Base-by-base conservation (phyloP, 92 coral and sea anemone genomes). In the Scolanthus callimorphus region DNA sequence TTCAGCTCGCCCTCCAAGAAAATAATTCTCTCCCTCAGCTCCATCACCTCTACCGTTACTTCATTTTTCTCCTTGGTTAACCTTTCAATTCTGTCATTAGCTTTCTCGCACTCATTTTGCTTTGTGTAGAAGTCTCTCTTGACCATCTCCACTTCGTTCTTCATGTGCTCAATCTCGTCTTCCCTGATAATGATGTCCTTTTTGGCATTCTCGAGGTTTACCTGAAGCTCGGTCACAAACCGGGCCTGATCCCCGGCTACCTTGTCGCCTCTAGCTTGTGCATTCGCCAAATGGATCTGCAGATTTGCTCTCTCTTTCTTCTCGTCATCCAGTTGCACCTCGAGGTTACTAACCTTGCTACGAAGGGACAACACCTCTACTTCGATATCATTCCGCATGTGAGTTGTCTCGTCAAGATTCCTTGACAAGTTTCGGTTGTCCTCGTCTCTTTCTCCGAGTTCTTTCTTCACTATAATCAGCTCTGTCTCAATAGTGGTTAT, bases 61-160 rank as follows among this genome's bases (percentile, higher is more conserved):
- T 90, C 97, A 6, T 91, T 82, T 74, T 94, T 90, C 59, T 94
- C 99, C 19, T 81, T 67, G 29, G 73, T 82, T 44, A 94, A 67
- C 76, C 76, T 84, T 47, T 86, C 78, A 9, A 89, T 52, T 70
- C 89, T 86, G 48, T 94, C 95, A 31, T 76, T 65, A 12, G 78
- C 54, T 22, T 57, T 81, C 12, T 65, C 73, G 70, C 85, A 80
- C 65, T 90, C 85, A 28, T 87, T 85, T 31, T 89, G 90, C 59
- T 90, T 94, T 11, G 86, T 78, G 39, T 73, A 81, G 26, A 84
- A 78, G 31, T 94, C 97, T 59, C 89, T 68, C 49, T 86, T 74
- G 1, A 85, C 58, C 0, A 79, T 76, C 59, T 94, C 96, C 24
- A 65, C 38, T 20, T 94, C 97, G 48, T 88, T 60, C 65, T 89